Evolutionary conservation across 2,888 invertebrate species (phyloP).

Genomic region (Isoperla grammatica): DNA sequence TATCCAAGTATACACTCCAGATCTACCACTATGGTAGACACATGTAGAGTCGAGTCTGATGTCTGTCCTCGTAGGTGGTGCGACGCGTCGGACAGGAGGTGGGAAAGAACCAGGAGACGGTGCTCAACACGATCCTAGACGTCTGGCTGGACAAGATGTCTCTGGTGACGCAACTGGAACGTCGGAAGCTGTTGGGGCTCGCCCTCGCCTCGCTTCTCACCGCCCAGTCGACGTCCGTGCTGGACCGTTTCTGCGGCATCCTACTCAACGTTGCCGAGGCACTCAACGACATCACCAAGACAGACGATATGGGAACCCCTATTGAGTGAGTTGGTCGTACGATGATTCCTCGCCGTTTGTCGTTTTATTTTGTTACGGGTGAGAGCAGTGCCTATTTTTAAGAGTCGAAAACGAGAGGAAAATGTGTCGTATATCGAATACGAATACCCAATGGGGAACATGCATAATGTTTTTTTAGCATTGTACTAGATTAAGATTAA

Average conservation of each 20-base stretch:
- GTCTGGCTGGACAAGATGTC: conserved; percentile 78
- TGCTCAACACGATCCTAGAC: conserved; percentile 64
- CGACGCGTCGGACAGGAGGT: conserved; percentile 35
- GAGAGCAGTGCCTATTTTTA: too few relatives aligned
- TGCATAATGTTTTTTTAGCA: too few relatives aligned
- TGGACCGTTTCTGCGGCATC: conserved; percentile 66
- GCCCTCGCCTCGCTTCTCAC: conserved; percentile 45
- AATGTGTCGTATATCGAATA: too few relatives aligned
- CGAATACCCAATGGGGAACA: neutral
- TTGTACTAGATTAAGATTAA: too few relatives aligned
- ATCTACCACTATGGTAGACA: too few relatives aligned
- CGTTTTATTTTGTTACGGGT: too few relatives aligned
- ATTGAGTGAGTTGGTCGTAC: conserved; percentile 54
- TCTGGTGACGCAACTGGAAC: conserved; percentile 68
- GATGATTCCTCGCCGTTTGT: too few relatives aligned
- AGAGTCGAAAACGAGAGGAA: too few relatives aligned
- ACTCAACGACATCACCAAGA: conserved; percentile 71
- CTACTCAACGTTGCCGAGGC: conserved; percentile 69
- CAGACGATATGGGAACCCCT: conserved; percentile 57
- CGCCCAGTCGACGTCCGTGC: conserved; percentile 47
- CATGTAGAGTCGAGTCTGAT: neutral
- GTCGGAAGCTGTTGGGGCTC: conserved; percentile 74
- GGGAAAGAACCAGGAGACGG: conserved; percentile 46
- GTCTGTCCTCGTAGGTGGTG: conserved; percentile 32
- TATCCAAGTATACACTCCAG: too few relatives aligned